phyloP scores from a whole-genome alignment of 2,113 vertebrate genomes.

The Plectropomus leopardus region DNA sequence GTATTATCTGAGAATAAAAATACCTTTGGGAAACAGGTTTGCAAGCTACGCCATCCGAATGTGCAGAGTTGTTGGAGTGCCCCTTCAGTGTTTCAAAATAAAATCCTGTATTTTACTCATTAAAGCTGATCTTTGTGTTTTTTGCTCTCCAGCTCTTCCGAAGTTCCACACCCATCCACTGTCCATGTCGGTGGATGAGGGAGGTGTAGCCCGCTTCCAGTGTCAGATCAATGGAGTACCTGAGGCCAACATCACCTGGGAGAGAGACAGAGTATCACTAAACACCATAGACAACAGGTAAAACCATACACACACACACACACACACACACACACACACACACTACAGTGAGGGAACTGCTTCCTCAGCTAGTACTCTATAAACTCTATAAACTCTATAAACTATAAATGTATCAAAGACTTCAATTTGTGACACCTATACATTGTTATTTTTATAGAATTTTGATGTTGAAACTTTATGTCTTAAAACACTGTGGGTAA shows the following conservation, averaged over 20 bases:
- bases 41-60: too few species aligned
- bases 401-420: too few species aligned
- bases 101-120: neutral
- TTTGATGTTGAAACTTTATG: too few species aligned
- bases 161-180: constrained; percentile 83
- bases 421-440: too few species aligned
- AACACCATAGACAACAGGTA: constrained; percentile 66
- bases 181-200: constrained; percentile 79
- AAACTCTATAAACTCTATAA: too few species aligned
- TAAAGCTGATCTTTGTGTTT: neutral
- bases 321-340: neutral
- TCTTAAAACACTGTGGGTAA: too few species aligned
- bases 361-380: neutral
- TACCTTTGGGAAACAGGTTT: too few species aligned
- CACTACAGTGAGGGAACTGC: neutral
- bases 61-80: too few species aligned
- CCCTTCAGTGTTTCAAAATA: neutral
- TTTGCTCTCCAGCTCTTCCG: constrained; percentile 72
- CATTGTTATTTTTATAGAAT: too few species aligned
- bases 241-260: constrained; percentile 86
- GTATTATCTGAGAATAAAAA: too few species aligned
- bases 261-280: constrained; percentile 74
- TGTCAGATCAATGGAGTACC: constrained; percentile 82
- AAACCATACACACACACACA: neutral
- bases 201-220: constrained; percentile 79